Evolutionary conservation across 1,140 invertebrate genomes (phyloP), one percentile per base, ranked within the genome.

Genomic region (Bradysia coprophila): DNA sequence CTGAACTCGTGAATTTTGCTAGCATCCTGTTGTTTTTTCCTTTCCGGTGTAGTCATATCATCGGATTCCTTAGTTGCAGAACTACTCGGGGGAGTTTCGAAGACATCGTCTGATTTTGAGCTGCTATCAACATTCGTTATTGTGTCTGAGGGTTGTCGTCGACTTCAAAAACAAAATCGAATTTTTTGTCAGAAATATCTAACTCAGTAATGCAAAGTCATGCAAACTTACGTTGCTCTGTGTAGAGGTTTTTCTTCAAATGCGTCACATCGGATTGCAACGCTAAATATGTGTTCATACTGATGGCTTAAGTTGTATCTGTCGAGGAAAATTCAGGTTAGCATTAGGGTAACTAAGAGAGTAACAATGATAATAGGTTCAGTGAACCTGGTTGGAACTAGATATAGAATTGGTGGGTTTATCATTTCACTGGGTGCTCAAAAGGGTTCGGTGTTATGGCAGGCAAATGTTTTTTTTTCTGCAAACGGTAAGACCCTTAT

Each of bases 221-320:
- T 8, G 28, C n/a, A 31, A 31, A 40, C 40, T 41, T 31, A 41
- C 40, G 40, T 21, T 28, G 22, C 21, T 21, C 13, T 21, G 15
- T 41, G 40, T 13, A 23, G 10, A 13, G 40, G 21, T 41, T 21
- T 24, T n/a, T 11, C 16, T 24, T 41, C 40, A 18, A 41, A 15
- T 22, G 40, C 4, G n/a, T 23, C 21, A 15, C 40, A 41, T 41
- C 9, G 15, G 5, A 19, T n/a, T 10, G 40, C 40, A 16, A 11
- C 21, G n/a, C 11, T 23, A 41, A 41, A 41, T 4, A 24, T 16
- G 10, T 41, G 40, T 19, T 41, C 40, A 31, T 41, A 41, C 24
- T 41, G 40, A 16, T 18, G 40, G 10, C 40, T 24, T 4, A 41
- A 11, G 21, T 41, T 23, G 21, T n/a, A n/a, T n/a, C n/a, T n/a